phyloP scores from a whole-genome alignment of 2,888 invertebrate genomes.

The Schizotus pectinicornis region DNA sequence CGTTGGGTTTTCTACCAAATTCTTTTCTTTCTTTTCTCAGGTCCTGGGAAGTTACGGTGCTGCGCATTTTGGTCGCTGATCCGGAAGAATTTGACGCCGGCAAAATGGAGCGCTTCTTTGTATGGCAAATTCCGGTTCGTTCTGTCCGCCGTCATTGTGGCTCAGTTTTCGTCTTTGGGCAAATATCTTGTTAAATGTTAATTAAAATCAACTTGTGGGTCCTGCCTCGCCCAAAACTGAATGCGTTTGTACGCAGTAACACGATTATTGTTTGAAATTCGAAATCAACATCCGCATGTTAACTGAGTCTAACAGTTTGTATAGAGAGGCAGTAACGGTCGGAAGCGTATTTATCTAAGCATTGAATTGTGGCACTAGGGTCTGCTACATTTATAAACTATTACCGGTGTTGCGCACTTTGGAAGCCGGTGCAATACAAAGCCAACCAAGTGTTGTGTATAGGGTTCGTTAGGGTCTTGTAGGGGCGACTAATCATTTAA shows the following conservation, averaged over 20 bases:
- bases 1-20: too few relatives aligned
- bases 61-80: too few relatives aligned
- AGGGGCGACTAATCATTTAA: too few relatives aligned
- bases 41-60: too few relatives aligned
- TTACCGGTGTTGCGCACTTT: slow-evolving; percentile 9
- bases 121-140: not conserved
- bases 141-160: not conserved
- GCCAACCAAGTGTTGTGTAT: too few relatives aligned
- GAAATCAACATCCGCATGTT: slow-evolving; percentile 33
- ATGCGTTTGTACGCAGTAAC: slow-evolving; percentile 24
- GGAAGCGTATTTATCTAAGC: slow-evolving; percentile 34
- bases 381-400: slow-evolving; percentile 10
- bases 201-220: slow-evolving; percentile 27
- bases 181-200: slow-evolving; percentile 19
- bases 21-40: too few relatives aligned
- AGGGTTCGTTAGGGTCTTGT: too few relatives aligned
- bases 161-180: too few relatives aligned
- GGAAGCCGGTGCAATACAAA: not conserved
- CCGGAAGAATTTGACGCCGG: too few relatives aligned
- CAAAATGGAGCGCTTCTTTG: not conserved
- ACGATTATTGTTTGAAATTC: slow-evolving; percentile 31
- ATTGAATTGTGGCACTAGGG: slow-evolving; percentile 24
- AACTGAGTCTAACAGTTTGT: slow-evolving; percentile 31
- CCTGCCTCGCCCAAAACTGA: slow-evolving; percentile 22
- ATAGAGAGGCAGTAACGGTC: slow-evolving; percentile 27